phyloP scores from a whole-genome alignment of 1,140 invertebrate genomes.

The Helicoverpa zea region DNA sequence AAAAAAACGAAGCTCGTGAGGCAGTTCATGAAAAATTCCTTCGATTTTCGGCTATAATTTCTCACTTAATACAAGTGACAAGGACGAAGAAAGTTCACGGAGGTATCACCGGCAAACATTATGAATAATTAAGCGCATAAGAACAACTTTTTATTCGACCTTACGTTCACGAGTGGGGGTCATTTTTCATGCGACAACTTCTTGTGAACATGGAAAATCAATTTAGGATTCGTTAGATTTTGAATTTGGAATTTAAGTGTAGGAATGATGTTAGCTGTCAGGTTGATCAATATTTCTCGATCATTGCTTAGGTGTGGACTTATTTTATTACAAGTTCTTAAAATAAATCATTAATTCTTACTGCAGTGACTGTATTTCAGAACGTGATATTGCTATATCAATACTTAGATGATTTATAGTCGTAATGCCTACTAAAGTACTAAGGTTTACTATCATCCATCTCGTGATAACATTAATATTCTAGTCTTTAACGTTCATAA shows the following conservation, averaged over 20 bases:
- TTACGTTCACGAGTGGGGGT: constrained; percentile 59
- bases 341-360: too few species aligned
- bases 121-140: constrained; percentile 80
- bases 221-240: constrained; percentile 47
- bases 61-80: constrained; percentile 77
- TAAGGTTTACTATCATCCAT: too few species aligned
- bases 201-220: constrained; percentile 65
- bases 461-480: too few species aligned
- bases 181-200: constrained; percentile 67
- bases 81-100: constrained; percentile 63
- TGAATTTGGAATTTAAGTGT: not conserved
- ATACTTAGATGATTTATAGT: too few species aligned
- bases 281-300: too few species aligned
- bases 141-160: constrained; percentile 66
- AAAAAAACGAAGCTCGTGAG: constrained; percentile 50
- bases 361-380: too few species aligned
- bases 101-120: constrained; percentile 75
- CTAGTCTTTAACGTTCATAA: too few species aligned
- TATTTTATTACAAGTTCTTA: not conserved
- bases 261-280: not conserved
- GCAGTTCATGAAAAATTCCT: constrained; percentile 67
- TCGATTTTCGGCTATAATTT: constrained; percentile 74
- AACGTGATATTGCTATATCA: too few species aligned
- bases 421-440: not conserved
- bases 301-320: too few species aligned